Evolutionary conservation across 2,113 vertebrate genomes (phyloP).

Genomic region (Pavo muticus): DNA sequence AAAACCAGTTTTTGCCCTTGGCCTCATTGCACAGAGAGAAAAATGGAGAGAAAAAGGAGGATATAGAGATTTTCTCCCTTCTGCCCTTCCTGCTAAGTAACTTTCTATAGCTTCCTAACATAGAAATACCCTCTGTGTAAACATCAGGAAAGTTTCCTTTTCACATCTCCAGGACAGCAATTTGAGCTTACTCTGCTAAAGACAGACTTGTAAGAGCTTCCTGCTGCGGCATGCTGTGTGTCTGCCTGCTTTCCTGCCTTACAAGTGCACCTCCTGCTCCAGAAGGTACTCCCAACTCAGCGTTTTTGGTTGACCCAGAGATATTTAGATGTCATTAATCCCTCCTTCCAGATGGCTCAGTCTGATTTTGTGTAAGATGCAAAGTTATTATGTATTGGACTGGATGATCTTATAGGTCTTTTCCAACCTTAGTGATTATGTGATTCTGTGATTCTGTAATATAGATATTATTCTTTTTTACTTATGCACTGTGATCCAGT

Average conservation of each 20-base stretch:
- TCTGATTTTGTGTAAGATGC: not conserved
- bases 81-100: not conserved
- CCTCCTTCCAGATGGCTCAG: not conserved
- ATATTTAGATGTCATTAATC: not conserved
- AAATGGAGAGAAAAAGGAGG: not conserved
- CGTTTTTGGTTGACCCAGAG: not conserved
- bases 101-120: not conserved
- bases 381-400: not conserved
- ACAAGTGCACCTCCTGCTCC: fast-evolving
- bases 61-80: not conserved
- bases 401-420: too few species aligned
- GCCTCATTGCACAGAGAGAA: not conserved
- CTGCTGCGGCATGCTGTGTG: fast-evolving
- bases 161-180: not conserved
- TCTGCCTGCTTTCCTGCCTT: fast-evolving
- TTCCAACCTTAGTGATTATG: too few species aligned
- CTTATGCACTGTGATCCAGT: not conserved
- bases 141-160: not conserved
- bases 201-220: not conserved
- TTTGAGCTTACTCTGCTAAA: not conserved
- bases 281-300: not conserved
- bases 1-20: not conserved
- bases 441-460: not conserved
- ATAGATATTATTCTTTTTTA: not conserved
- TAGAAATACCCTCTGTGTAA: fast-evolving